These are phyloP conservation scores for Eristalinus sepulchralis DNA, from an alignment of 2,888 invertebrate genomes.

Conservation along the genomic window DNA sequence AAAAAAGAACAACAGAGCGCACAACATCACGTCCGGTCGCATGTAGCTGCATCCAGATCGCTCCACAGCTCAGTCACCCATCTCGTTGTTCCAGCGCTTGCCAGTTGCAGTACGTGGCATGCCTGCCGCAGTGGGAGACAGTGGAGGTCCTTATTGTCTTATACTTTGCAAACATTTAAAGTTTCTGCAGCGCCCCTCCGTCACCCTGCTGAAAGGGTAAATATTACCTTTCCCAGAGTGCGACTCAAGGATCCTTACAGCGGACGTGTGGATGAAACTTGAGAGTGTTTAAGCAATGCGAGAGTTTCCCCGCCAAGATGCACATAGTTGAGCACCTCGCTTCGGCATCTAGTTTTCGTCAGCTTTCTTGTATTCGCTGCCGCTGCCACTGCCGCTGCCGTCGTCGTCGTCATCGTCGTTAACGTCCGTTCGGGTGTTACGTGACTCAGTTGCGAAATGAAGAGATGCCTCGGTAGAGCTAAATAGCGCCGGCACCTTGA, in stretches of 20 bases:
- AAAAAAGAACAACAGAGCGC: constrained; percentile 1
- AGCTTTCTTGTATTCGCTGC: background rate
- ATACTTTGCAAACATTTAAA: constrained; percentile 65
- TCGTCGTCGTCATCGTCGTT: constrained; percentile 26
- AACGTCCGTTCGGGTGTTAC: constrained; percentile 58
- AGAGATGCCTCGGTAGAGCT: constrained; percentile 33
- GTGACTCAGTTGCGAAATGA: constrained; percentile 64
- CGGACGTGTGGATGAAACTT: constrained; percentile 69
- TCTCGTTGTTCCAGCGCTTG: constrained; percentile 34
- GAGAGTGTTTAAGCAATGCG: constrained; percentile 69
- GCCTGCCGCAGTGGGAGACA: background rate
- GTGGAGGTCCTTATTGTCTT: constrained; percentile 56
- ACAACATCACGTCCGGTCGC: constrained; percentile 49
- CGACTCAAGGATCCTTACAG: constrained; percentile 58
- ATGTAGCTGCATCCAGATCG: constrained; percentile 48
- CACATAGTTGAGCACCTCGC: constrained; percentile 63
- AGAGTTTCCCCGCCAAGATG: constrained; percentile 59
- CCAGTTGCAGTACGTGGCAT: constrained; percentile 55
- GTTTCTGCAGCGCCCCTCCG: constrained; percentile 44
- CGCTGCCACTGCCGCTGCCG: background rate
- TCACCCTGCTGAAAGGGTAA: constrained; percentile 66
- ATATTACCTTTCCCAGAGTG: constrained; percentile 66
- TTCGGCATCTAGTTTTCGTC: constrained; percentile 15
- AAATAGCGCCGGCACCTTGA: constrained; percentile 59
- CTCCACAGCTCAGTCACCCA: constrained; percentile 33